These are phyloP conservation scores for Anthopleura xanthogrammica DNA, from an alignment of 92 coral and sea anemone species.

Conservation along the genomic window DNA sequence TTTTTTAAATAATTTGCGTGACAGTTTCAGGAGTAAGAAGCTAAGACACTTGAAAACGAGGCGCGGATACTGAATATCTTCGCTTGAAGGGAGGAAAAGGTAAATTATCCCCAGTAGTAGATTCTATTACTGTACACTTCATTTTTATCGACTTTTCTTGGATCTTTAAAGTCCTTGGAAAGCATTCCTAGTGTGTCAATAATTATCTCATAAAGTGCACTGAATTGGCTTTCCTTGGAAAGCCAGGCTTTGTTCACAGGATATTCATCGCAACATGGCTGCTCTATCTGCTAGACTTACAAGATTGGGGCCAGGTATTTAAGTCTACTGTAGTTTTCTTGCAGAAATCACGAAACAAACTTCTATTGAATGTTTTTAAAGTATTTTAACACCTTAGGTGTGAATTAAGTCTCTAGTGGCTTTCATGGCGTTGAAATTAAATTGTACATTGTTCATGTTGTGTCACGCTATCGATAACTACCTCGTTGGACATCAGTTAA, in stretches of 20 bases:
- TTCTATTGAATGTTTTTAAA: neutral
- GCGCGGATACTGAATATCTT: neutral
- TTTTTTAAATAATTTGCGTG: neutral
- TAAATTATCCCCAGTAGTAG: neutral
- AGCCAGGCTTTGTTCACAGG: neutral
- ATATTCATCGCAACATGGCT: constrained; percentile 22
- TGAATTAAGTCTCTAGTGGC: neutral
- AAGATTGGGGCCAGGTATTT: constrained; percentile 9
- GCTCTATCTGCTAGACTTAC: constrained; percentile 22
- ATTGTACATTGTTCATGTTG: neutral
- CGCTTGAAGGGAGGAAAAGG: neutral
- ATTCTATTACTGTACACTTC: neutral
- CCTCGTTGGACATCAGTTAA: neutral
- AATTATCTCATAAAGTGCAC: neutral
- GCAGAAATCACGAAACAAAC: too few species aligned
- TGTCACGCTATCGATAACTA: neutral
- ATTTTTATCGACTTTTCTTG: neutral
- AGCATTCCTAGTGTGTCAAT: neutral
- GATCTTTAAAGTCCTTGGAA: neutral
- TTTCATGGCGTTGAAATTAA: neutral
- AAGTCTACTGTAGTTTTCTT: neutral
- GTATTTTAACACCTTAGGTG: neutral
- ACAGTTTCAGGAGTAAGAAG: neutral
- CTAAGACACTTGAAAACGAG: neutral
- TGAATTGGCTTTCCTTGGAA: neutral